Evolutionary conservation across 2,797 vertebrate genomes (phyloP), one percentile per base, ranked within the genome.

Genomic region (Pithecia hirsuta): DNA sequence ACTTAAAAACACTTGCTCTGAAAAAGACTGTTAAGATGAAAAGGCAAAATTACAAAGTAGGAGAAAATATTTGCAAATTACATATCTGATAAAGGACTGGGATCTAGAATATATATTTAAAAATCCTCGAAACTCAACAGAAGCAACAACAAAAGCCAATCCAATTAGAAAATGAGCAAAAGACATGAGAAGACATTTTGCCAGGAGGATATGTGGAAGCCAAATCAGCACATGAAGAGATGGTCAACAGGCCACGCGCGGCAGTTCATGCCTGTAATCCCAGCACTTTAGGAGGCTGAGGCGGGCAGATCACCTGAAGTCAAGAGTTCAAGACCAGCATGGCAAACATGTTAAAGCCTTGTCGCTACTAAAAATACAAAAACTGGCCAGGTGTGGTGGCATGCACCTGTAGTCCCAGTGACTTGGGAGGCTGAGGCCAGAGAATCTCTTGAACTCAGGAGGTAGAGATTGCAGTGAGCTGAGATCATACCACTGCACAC

Each of bases 1-100:
- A 91, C 70, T 30, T 26, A 52, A 92, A 96, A 82, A 15, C 2
- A 30, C 79, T 50, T 95, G 46, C 28, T 83, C 48, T 59, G 36
- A 30, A 82, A 82, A 91, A 78, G 12, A 75, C 17, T n/a, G 7
- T 44, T 70, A 41, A 72, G 41, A 83, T 28, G 44, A 67, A 85
- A 64, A 52, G 57, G 36, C 15, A 83, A 67, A 91, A 82, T 67
- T 30, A 41, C 8, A 30, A 59, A 92, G 36, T 28, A n/a, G 50
- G 80, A 61, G 50, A 33, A 78, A 39, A 91, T 6, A 50, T 67
- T 52, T 79, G 20, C 26, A 75, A n/a, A 80, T 5, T 70, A 7
- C 2, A 0, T 41, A 64, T 57, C 10, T 70, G 74, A 78, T 41
- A 84, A 70, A 95, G 28, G 61, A 72, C 15, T 61, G 20, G 26